Evolutionary conservation across 2,113 vertebrate species (phyloP).

Genomic region (Bettongia penicillata): DNA sequence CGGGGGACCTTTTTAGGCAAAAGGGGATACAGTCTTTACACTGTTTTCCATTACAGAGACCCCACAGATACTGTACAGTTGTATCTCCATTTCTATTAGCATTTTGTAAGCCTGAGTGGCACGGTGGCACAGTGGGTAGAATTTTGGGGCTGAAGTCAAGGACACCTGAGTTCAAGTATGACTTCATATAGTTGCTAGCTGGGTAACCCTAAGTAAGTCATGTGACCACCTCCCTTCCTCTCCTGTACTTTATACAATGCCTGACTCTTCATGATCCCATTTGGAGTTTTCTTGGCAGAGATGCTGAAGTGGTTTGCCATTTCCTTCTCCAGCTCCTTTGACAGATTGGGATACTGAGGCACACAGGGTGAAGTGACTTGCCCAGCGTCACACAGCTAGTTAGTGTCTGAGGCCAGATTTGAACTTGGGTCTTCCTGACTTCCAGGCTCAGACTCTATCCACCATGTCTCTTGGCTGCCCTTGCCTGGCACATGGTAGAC

Average conservation of each 20-base stretch:
- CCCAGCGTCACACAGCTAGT: no score
- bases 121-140: neutral
- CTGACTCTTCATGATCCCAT: no score
- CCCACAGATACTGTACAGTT: neutral
- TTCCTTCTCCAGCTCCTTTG: no score
- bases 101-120: no score
- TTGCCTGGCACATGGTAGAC: neutral
- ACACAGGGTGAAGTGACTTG: no score
- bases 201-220: neutral
- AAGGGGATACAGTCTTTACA: neutral
- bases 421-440: no score
- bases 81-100: neutral
- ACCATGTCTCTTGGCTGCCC: no score
- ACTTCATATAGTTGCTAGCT: neutral
- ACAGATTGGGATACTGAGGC: no score
- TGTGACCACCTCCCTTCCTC: neutral
- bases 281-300: no score
- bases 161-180: neutral
- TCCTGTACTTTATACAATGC: neutral
- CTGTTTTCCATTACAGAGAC: neutral
- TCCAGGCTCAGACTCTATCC: no score
- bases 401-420: no score
- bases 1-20: neutral
- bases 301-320: no score
- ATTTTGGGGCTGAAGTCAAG: neutral